Evolutionary conservation across 2,113 vertebrate species (phyloP).

Genomic region (Rhadina sibilatrix): DNA sequence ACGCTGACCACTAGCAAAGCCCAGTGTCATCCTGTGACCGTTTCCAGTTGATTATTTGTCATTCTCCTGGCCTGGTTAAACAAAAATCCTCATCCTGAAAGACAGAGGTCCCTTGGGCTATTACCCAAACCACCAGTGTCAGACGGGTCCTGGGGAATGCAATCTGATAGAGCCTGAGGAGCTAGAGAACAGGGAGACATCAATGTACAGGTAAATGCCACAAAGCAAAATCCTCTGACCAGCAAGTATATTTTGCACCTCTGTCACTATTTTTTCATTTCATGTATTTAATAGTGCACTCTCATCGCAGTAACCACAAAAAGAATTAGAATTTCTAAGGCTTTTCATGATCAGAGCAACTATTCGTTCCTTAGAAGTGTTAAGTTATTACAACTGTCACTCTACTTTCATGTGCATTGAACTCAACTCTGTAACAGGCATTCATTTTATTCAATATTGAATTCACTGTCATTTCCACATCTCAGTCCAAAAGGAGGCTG

Average conservation of each 20-base stretch:
- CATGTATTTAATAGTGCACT: neutral
- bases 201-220: neutral
- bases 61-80: neutral
- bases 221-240: neutral
- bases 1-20: neutral
- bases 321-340: constrained; percentile 33
- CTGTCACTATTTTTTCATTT: neutral
- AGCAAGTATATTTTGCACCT: neutral
- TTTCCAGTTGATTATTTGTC: neutral
- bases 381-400: constrained; percentile 35
- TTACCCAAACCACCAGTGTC: neutral
- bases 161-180: neutral
- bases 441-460: constrained; percentile 41
- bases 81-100: neutral
- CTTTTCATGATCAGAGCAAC: constrained; percentile 34
- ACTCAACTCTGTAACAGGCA: neutral
- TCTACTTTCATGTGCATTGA: constrained; percentile 1
- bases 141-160: neutral
- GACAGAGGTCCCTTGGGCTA: neutral
- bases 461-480: neutral
- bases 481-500: neutral
- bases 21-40: neutral
- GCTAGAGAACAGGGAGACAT: neutral
- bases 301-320: neutral
- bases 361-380: neutral